Evolutionary conservation across 2,113 vertebrate species (phyloP).

Genomic region (Manacus vitellinus): DNA sequence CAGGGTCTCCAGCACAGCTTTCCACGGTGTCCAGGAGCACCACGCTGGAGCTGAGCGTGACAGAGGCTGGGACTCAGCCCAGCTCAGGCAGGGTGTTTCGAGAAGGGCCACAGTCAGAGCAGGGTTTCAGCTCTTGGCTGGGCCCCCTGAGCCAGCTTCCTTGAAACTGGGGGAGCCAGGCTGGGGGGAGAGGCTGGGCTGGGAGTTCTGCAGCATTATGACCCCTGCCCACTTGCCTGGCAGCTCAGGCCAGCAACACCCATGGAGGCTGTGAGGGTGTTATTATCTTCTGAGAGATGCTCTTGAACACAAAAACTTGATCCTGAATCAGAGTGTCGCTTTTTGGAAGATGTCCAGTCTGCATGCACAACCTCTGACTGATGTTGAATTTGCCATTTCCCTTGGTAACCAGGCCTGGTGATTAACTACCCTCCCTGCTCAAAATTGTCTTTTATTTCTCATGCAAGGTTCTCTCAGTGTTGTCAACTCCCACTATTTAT

Average conservation of each 20-base stretch:
- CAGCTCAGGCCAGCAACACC: background rate
- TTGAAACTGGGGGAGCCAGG: background rate
- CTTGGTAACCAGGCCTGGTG: slow-evolving; percentile 17
- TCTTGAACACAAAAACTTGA: background rate
- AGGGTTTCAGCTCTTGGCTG: background rate
- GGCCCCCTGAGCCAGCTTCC: background rate
- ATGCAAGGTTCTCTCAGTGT: slow-evolving; percentile 19
- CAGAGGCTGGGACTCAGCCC: rapidly evolving
- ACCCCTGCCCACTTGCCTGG: rapidly evolving
- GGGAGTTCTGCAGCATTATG: background rate
- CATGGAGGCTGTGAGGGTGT: rapidly evolving
- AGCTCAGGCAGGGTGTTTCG: background rate
- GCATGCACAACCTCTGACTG: background rate
- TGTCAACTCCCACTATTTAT: slow-evolving; percentile 51
- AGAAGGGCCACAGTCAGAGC: background rate
- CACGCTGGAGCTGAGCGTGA: rapidly evolving
- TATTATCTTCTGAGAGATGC: background rate
- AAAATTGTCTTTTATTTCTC: slow-evolving; percentile 47
- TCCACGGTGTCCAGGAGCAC: background rate
- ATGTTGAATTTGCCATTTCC: slow-evolving; percentile 55
- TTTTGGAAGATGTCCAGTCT: slow-evolving; percentile 41
- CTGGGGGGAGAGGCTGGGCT: background rate
- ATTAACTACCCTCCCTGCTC: slow-evolving; percentile 33
- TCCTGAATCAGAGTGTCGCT: background rate
- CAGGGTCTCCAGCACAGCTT: background rate